Base-by-base conservation (phyloP, 2,113 vertebrate species). In the Oxygymnocypris stewartii region DNA sequence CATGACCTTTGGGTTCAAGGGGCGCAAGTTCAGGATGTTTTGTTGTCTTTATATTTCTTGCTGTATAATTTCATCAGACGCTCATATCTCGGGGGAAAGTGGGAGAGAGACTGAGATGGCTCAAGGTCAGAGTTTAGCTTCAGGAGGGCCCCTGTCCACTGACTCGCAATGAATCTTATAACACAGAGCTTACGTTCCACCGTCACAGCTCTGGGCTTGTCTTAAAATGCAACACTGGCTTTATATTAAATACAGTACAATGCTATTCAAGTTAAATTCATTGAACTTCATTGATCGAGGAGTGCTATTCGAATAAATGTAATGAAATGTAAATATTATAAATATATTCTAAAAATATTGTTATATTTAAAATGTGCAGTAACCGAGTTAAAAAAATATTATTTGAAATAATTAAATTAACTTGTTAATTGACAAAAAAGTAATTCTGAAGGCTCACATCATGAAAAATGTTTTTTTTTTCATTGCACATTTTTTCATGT, bases 1-100 rank as follows among this genome's bases (percentile, higher is more conserved):
- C 79, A 67, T 67, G 79, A 82, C 79, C 79, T 81, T 65, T 44
- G 37, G 79, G n/a, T 47, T 82, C 59, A 47, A 63, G 40, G 12
- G 40, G 8, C 14, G 3, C 59, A 31, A 28, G 59, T 40, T 47
- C 9, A 67, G 40, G 40, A 67, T 82, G n/a, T 40, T 67, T 65
- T 82, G 14, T 47, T 67, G 59, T 65, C 40, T 82, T 47, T 47
- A 59, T 65, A 28, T 61, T 63, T 25, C 37, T 16, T 79, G 77
- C 77, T 80, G 23, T 44, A 28, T 67, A 47, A 47, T 47, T 65
- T 82, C 40, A 65, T 65, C 59, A 67, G 79, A 65, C 14, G 40
- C 3, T 47, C 37, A 65, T 82, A 31, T 47, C 79, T 82, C 42
- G 4, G 59, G 57, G 14, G n/a, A 13, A 37, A 37, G 51, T 11